A percentile compares a stretch with the other conserved stretches of the same genome.
Evolutionary conservation across 2,797 vertebrate species (phyloP).

Genomic region (Eulemur rubriventer): DNA sequence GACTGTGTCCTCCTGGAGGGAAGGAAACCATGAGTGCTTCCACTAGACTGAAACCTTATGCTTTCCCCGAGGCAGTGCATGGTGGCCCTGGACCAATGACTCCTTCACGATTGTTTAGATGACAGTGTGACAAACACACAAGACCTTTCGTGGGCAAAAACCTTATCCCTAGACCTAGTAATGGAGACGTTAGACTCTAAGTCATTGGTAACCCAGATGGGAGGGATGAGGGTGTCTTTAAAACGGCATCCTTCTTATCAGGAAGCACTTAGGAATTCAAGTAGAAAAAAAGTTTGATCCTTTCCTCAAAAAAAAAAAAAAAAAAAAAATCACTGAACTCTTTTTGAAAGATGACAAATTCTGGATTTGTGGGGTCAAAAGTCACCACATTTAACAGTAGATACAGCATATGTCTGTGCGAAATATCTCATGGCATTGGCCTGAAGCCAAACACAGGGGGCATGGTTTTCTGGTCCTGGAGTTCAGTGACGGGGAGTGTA

Average conservation of each 20-base stretch:
- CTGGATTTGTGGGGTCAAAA: not conserved
- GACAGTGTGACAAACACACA: not conserved
- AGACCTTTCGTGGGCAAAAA: not conserved
- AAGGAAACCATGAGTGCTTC: not conserved
- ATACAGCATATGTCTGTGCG: not conserved
- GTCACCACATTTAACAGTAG: not conserved
- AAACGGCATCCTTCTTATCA: not conserved
- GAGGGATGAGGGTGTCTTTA: not conserved
- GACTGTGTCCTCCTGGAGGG: not conserved
- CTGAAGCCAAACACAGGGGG: not conserved
- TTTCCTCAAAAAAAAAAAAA: constrained; percentile 25
- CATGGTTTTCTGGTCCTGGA: constrained; percentile 22
- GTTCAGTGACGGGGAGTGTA: not conserved
- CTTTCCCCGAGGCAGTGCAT: not conserved
- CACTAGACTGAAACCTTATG: not conserved
- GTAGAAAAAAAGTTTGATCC: not conserved
- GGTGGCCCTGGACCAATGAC: not conserved
- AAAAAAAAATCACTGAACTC: not conserved
- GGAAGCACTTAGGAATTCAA: not conserved
- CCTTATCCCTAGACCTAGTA: not conserved
- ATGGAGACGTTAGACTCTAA: not conserved
- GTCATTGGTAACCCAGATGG: not conserved
- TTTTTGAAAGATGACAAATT: constrained; percentile 43
- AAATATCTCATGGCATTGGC: not conserved
- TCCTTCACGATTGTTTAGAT: not conserved